These are phyloP conservation scores for Marmota flaviventris DNA, from an alignment of 2,113 vertebrate genomes.

Conservation along the genomic window DNA sequence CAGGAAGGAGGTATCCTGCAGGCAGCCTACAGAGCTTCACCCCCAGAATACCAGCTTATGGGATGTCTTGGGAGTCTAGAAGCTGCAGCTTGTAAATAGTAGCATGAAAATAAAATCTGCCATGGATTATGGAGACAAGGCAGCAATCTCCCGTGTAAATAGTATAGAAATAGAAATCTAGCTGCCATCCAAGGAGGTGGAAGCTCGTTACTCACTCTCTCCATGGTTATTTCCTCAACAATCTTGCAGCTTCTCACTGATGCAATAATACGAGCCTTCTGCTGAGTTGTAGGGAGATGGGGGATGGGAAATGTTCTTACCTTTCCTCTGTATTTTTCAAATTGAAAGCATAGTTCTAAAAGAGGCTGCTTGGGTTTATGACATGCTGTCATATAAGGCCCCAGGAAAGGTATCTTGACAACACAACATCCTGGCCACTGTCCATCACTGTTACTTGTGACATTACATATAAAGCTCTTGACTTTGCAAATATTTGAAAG, in stretches of 20 bases:
- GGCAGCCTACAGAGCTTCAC: neutral
- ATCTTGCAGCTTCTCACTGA: neutral
- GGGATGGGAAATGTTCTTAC: neutral
- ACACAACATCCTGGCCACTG: neutral
- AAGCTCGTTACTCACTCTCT: neutral
- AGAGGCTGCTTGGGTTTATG: neutral
- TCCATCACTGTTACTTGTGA: neutral
- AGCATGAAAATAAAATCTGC: neutral
- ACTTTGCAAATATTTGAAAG: neutral
- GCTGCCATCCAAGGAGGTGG: neutral
- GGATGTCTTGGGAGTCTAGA: neutral
- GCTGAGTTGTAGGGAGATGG: neutral
- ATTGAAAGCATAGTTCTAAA: neutral
- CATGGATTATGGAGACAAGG: constrained; percentile 31
- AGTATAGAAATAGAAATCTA: constrained; percentile 28
- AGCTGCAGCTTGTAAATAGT: neutral
- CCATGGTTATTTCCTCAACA: neutral
- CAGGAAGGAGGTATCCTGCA: neutral
- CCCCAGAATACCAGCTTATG: neutral
- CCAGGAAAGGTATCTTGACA: neutral
- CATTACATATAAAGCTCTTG: neutral
- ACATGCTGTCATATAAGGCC: neutral
- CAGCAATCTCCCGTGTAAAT: neutral
- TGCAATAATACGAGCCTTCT: neutral
- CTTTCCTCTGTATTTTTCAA: constrained; percentile 32